Base-by-base conservation (phyloP, 1,140 invertebrate genomes). In the Chironomus striatipennis region DNA sequence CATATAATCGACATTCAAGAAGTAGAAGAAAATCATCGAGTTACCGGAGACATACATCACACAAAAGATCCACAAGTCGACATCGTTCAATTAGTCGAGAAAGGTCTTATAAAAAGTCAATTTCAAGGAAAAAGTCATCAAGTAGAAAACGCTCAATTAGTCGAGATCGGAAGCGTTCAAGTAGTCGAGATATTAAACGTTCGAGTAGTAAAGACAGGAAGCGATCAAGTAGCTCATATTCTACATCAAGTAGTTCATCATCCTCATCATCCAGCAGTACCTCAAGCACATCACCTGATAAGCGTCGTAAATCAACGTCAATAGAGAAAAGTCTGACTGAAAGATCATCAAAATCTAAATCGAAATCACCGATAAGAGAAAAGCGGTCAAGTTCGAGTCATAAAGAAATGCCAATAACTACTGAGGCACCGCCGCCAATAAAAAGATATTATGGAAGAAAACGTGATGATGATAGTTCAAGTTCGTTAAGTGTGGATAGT, bases 381-480 rank as follows among this genome's bases (percentile, higher is more conserved):
- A 83, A 78, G 76, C 83, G 82, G 42, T 81, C 79, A 67, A 80
- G 79, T 47, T 77, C 78, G 77, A 18, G 64, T 72, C 43, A n/a
- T 43, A 15, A 12, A 43, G 75, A 73, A 12, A 24, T 76, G 24
- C 24, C 24, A 7, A 75, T 76, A 47, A 75, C 77, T 15, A 79
- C 80, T 65, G 76, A 77, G 21, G 77, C 83, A 7, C 82, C 83
- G 21, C 81, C 82, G 15, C 82, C 83, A 9, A 76, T 84, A 18
- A 82, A 79, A 74, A 86, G 89, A 75, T 90, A 90, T 80, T 91
- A 91, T 79, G 89, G 89, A 43, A 83, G 89, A 43, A 87, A 88
- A 77, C 86, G 85, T 43, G 88, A 85, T 42, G 84, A 85, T 77
- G 80, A 83, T 12, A 84, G 84, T 73, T 85, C 84, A 1, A 84